A percentile compares a stretch with the other conserved stretches of the same genome.
Evolutionary conservation across 2,113 vertebrate genomes (phyloP).

Genomic region (Pantherophis guttatus): DNA sequence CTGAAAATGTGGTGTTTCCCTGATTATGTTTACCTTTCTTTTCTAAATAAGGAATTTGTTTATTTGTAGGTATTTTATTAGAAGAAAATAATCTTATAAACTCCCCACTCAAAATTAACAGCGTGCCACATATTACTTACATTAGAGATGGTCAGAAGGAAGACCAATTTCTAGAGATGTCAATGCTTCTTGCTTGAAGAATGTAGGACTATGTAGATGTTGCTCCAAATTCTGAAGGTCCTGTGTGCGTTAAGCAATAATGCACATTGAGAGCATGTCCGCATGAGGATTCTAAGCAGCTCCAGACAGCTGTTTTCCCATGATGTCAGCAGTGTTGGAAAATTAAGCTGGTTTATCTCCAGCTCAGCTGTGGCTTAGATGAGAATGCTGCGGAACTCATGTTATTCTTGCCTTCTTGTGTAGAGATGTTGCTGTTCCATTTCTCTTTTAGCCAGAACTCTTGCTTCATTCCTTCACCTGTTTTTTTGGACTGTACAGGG

Average conservation of each 20-base stretch:
- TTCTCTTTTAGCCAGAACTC: background rate
- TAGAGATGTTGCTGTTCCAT: background rate
- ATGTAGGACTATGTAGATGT: background rate
- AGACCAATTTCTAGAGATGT: no score
- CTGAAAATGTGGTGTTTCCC: background rate
- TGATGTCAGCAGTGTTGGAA: background rate
- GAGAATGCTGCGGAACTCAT: background rate
- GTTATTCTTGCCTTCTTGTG: background rate
- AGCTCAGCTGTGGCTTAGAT: background rate
- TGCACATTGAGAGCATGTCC: background rate
- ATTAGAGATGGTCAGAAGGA: background rate
- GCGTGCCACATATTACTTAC: background rate
- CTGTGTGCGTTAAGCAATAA: background rate
- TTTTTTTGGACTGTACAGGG: background rate
- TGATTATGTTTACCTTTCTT: background rate
- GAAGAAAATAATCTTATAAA: background rate
- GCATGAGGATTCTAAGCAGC: background rate
- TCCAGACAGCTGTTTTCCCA: background rate
- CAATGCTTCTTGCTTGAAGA: background rate
- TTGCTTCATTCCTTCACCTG: background rate
- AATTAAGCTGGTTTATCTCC: background rate
- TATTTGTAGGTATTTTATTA: background rate
- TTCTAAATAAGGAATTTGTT: background rate
- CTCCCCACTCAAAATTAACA: background rate
- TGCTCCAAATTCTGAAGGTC: no score